Evolutionary conservation across 92 coral and sea anemone species (phyloP).

Genomic region (Meandrina meandrites): DNA sequence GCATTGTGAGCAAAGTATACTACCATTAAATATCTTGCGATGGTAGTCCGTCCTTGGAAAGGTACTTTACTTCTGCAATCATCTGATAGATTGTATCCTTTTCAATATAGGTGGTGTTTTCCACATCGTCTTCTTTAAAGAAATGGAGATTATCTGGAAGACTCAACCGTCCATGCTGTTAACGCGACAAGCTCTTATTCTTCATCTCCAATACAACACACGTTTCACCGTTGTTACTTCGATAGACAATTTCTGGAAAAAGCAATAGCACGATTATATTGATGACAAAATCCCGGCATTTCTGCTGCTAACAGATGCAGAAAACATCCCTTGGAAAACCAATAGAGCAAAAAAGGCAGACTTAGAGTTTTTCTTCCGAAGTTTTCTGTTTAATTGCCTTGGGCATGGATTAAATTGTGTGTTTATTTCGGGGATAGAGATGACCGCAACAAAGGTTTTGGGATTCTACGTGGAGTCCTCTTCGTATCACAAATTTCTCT

Average conservation of each 20-base stretch:
- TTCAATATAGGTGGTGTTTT: conserved; percentile 46
- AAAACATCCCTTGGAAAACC: conserved; percentile 20
- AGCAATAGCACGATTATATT: conserved; percentile 32
- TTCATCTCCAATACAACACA: conserved; percentile 54
- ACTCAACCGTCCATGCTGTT: conserved; percentile 53
- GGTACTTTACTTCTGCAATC: no score
- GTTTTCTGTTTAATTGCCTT: conserved; percentile 43
- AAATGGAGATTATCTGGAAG: conserved; percentile 53
- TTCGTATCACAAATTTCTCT: neutral
- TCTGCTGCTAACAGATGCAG: conserved; percentile 61
- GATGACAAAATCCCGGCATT: conserved; percentile 52
- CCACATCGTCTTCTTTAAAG: conserved; percentile 57
- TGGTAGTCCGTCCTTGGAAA: no score
- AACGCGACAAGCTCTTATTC: conserved; percentile 58
- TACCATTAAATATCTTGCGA: no score
- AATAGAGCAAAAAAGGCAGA: neutral
- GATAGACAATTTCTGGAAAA: conserved; percentile 38
- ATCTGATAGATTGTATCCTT: neutral
- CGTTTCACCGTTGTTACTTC: conserved; percentile 33
- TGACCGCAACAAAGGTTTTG: conserved; percentile 39
- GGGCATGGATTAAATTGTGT: conserved; percentile 58
- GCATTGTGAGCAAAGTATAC: no score
- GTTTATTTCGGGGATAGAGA: conserved; percentile 50
- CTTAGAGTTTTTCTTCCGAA: conserved; percentile 20
- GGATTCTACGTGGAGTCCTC: conserved; percentile 36